Evolutionary conservation across 2,113 vertebrate genomes (phyloP).

Genomic region (Solenodon paradoxus): DNA sequence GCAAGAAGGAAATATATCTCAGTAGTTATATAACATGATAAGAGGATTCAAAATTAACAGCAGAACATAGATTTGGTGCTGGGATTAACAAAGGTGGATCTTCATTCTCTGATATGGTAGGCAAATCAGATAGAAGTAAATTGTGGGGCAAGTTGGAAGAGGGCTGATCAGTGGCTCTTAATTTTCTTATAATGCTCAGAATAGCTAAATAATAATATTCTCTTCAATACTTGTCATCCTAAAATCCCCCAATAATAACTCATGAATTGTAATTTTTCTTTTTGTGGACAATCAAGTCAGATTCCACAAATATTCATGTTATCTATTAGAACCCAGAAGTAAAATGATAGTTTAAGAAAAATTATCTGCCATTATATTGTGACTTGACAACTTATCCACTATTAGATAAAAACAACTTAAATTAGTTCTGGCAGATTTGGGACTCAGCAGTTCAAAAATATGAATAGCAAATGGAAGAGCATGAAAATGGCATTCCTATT

Average conservation of each 20-base stretch:
- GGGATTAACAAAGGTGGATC: neutral
- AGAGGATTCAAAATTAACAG: slow-evolving; percentile 33
- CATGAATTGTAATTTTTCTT: slow-evolving; percentile 50
- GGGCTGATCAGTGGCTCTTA: neutral
- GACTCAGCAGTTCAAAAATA: slow-evolving; percentile 87
- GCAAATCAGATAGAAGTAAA: neutral
- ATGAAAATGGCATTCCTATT: slow-evolving; percentile 85
- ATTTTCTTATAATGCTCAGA: slow-evolving; percentile 11
- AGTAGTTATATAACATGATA: neutral
- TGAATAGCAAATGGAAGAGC: slow-evolving; percentile 86
- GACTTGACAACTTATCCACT: slow-evolving; percentile 80
- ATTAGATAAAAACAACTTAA: slow-evolving; percentile 81
- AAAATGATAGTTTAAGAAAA: slow-evolving; percentile 74
- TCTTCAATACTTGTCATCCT: slow-evolving; percentile 16
- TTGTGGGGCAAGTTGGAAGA: neutral
- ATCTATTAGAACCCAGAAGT: slow-evolving; percentile 71
- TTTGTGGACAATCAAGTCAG: slow-evolving; percentile 72
- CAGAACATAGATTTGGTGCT: neutral
- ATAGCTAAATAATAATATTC: neutral
- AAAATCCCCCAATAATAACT: neutral
- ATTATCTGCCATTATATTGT: slow-evolving; percentile 74
- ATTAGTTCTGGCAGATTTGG: slow-evolving; percentile 85
- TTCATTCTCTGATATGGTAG: neutral
- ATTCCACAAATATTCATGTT: slow-evolving; percentile 65
- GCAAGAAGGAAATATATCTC: neutral